Base-by-base conservation (phyloP, 2,113 vertebrate species). In the Eira barbara region DNA sequence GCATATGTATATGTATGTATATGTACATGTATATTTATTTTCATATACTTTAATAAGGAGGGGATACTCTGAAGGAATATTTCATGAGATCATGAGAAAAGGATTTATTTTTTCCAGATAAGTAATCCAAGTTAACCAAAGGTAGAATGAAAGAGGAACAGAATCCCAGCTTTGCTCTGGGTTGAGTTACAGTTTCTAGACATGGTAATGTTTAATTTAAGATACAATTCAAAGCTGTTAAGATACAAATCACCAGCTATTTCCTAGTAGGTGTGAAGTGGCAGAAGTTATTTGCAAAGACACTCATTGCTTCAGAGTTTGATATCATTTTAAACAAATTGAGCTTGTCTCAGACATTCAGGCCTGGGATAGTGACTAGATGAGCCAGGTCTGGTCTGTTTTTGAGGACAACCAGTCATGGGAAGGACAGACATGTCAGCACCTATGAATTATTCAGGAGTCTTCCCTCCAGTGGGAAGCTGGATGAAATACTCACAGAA, bases 301-400 rank as follows among this genome's bases (percentile, higher is more conserved):
- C 79, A 87, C 67, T 21, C 63, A 42, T 69, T 96, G 55, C 73
- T 87, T 25, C 20, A 45, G 29, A 91, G 52, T 73, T 95, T 91
- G 80, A 76, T 91, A 92, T 97, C 31, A 73, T 96, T 78, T 76
- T 79, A 94, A 49, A 82, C 74, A 78, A 55, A 17, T 65, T 73
- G 61, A 89, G 18, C 52, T 61, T n/a, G 34, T 81, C 14, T 17
- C 61, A 61, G 18, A 73, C 45, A 52, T 34, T 97, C n/a, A 78
- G 17, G 47, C 4, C 12, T 49, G 23, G 31, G 36, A 47, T 29
- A 59, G 55, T 88, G 29, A 59, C 31, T 47, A 17, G 55, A 29
- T 23, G 86, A 61, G 55, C 61, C 42, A 86, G 45, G 84, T 63
- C 12, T 67, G 74, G 11, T 59, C 14, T 3, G 3, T 52, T 34